A percentile compares a stretch with the other conserved stretches of the same genome.
These are phyloP conservation scores for Neosilurus mollespiculum DNA, from an alignment of 2,797 vertebrate genomes.

Conservation along the genomic window DNA sequence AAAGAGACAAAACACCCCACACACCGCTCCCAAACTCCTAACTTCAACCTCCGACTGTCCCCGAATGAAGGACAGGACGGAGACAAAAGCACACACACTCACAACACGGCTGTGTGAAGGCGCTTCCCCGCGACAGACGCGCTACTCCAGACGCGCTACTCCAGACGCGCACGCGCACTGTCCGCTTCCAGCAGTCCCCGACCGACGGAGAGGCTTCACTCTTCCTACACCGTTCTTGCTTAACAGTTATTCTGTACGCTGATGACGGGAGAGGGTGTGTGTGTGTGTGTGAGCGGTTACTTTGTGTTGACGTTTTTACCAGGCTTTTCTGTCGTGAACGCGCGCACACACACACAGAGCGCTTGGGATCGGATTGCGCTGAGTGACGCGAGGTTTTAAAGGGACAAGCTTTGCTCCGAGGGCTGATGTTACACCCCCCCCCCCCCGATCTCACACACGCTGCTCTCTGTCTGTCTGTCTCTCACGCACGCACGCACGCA, in stretches of 20 bases:
- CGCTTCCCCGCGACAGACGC: not conserved
- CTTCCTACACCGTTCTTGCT: not conserved
- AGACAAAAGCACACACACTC: not conserved
- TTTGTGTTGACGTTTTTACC: constrained; percentile 43
- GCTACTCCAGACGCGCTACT: not conserved
- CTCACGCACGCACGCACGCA: constrained; percentile 1
- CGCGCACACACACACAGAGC: constrained; percentile 36
- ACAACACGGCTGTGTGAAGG: not conserved
- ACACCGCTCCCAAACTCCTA: not conserved
- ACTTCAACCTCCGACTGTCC: not conserved
- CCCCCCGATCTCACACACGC: not conserved
- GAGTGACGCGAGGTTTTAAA: constrained; percentile 67
- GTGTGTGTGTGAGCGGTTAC: not conserved
- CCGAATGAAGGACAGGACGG: not conserved
- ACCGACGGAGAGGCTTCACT: too few species aligned
- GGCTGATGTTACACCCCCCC: constrained; percentile 9
- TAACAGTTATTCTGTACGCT: not conserved
- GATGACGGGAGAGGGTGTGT: not conserved
- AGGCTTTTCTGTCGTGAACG: constrained; percentile 32
- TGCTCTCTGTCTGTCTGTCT: not conserved
- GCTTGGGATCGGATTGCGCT: constrained; percentile 64
- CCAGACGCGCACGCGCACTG: too few species aligned
- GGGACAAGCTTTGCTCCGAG: constrained; percentile 60
- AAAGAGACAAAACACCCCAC: not conserved
- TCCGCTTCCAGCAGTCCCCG: not conserved